A percentile compares a stretch with the other conserved stretches of the same genome.
Conservation (phyloP, 2,797 vertebrate genomes). For the Zalophus californianus region DNA sequence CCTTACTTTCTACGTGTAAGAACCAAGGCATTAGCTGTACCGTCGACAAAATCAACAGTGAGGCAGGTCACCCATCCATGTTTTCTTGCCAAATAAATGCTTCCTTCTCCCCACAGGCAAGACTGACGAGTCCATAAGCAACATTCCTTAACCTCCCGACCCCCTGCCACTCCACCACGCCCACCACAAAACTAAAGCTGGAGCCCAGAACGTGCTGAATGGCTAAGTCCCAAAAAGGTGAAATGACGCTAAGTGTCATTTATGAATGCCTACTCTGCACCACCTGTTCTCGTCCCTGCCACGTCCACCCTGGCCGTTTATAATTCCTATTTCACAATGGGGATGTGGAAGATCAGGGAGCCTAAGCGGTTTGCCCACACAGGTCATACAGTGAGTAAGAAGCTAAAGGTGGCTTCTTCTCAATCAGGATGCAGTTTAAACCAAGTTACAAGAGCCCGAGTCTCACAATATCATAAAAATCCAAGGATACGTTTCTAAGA, state of each 20-base stretch:
- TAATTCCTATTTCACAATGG: background rate
- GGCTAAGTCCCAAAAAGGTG: rapidly evolving
- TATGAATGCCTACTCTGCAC: rapidly evolving
- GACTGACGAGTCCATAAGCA: rapidly evolving
- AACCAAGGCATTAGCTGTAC: background rate
- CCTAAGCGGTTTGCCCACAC: background rate
- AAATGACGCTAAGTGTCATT: rapidly evolving
- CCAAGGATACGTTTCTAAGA: background rate
- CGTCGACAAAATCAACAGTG: background rate
- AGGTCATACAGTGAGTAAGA: background rate
- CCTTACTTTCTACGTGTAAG: background rate
- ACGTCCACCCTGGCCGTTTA: too few species aligned
- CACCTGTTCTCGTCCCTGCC: background rate
- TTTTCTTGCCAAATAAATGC: background rate
- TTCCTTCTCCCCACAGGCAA: background rate
- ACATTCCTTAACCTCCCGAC: background rate
- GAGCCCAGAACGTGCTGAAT: rapidly evolving
- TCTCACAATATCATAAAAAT: background rate
- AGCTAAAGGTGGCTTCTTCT: background rate
- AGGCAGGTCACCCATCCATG: background rate
- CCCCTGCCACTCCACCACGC: rapidly evolving
- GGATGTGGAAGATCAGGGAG: too few species aligned
- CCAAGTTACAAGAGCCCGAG: background rate
- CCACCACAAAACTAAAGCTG: background rate
- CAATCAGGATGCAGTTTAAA: background rate